Evolutionary conservation across 1,140 invertebrate species (phyloP).

Genomic region (Solenopsis invicta): DNA sequence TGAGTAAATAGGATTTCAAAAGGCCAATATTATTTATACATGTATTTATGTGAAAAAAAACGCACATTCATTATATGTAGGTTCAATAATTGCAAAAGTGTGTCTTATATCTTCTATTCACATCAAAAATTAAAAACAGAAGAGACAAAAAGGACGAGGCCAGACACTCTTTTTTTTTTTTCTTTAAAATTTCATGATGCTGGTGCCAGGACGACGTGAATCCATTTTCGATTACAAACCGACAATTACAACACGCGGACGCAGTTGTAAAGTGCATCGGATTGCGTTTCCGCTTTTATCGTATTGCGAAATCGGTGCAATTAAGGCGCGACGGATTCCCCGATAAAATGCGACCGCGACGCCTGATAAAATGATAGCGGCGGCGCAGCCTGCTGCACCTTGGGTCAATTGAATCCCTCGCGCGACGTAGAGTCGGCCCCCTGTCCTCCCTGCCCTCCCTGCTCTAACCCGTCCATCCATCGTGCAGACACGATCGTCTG

Average conservation of each 20-base stretch:
- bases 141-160: not conserved
- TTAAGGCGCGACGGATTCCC: conserved; percentile 15
- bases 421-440: conserved; percentile 9
- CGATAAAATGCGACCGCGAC: conserved; percentile 6
- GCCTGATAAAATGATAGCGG: conserved; percentile 47
- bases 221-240: not conserved
- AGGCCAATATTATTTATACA: not conserved
- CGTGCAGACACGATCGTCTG: conserved; percentile 46
- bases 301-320: conserved; percentile 16
- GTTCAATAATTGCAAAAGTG: not conserved
- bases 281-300: conserved; percentile 1
- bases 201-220: not conserved
- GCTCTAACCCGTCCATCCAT: not conserved
- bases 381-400: conserved; percentile 56
- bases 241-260: not conserved
- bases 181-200: not conserved
- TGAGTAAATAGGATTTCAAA: not conserved
- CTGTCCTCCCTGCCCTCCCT: not conserved
- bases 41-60: not conserved
- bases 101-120: not conserved
- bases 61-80: not conserved
- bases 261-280: not conserved
- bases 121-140: not conserved
- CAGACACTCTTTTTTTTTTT: not conserved
- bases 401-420: conserved; percentile 74